Evolutionary conservation across 2,797 vertebrate species (phyloP).

Genomic region (Falco rusticolus): DNA sequence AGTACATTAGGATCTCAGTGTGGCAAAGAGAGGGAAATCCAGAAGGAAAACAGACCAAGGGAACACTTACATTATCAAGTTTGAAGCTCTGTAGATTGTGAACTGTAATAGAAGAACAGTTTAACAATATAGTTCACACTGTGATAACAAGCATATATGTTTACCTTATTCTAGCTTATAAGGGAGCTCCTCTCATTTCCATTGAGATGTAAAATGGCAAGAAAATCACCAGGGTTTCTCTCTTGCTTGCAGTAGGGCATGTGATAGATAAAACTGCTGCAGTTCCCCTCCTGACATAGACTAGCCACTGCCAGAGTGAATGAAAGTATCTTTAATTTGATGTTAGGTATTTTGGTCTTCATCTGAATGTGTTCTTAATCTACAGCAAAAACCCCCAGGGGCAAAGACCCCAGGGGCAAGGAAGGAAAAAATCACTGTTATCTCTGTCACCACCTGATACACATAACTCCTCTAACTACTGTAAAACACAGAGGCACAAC

Average conservation of each 20-base stretch:
- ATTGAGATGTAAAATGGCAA: neutral
- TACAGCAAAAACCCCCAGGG: neutral
- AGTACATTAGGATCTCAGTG: neutral
- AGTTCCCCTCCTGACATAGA: neutral
- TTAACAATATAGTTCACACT: neutral
- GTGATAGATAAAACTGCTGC: neutral
- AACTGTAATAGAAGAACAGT: constrained; percentile 82
- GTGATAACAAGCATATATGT: neutral
- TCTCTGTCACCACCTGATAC: neutral
- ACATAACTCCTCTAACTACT: neutral
- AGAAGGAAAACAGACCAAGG: neutral
- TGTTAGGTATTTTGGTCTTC: neutral
- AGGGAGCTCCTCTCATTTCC: neutral
- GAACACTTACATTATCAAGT: constrained; percentile 91
- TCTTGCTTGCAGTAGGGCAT: neutral
- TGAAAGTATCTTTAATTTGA: neutral
- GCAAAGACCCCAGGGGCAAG: neutral
- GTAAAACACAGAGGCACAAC: neutral
- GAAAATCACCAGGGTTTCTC: neutral
- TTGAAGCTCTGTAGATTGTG: constrained; percentile 98
- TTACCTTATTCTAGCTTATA: neutral
- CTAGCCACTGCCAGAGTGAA: neutral
- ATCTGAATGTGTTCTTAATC: neutral
- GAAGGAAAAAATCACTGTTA: neutral
- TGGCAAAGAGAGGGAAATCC: neutral